Evolutionary conservation across 2,888 invertebrate species (phyloP).

Genomic region (Mesochorus sp.): DNA sequence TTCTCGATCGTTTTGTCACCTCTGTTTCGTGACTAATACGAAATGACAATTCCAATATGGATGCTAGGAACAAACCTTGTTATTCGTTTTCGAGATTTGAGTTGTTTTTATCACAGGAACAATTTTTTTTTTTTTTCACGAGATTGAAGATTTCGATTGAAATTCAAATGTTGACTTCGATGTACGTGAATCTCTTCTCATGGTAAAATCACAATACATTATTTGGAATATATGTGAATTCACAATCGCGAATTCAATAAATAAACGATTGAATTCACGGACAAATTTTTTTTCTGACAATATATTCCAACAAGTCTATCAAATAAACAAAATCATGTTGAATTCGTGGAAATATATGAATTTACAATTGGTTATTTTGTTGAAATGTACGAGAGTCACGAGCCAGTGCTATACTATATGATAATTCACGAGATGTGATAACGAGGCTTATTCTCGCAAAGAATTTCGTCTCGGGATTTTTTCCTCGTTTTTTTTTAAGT

Average conservation of each 20-base stretch:
- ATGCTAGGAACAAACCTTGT: not conserved
- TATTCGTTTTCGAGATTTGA: not conserved
- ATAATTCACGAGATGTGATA: conserved; percentile 30
- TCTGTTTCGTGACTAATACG: not conserved
- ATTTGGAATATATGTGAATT: conserved; percentile 33
- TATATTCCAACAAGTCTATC: conserved; percentile 10
- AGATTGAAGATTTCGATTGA: not conserved
- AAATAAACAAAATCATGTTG: no score
- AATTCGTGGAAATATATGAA: conserved; percentile 3
- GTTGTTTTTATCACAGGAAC: not conserved
- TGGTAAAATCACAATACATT: no score
- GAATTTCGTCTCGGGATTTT: not conserved
- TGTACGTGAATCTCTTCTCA: no score
- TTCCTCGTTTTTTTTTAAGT: not conserved
- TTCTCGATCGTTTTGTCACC: conserved; percentile 21
- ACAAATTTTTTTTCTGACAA: not conserved
- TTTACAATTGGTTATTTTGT: not conserved
- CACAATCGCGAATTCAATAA: conserved; percentile 7
- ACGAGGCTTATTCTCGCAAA: conserved; percentile 21
- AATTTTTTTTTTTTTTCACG: not conserved
- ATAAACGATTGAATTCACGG: conserved; percentile 17
- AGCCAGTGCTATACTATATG: conserved; percentile 17
- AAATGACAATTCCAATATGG: conserved; percentile 18
- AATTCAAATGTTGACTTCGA: not conserved
- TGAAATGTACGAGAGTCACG: conserved; percentile 25